Base-by-base conservation (phyloP, 2,113 vertebrate genomes). In the Paradisaea rubra region DNA sequence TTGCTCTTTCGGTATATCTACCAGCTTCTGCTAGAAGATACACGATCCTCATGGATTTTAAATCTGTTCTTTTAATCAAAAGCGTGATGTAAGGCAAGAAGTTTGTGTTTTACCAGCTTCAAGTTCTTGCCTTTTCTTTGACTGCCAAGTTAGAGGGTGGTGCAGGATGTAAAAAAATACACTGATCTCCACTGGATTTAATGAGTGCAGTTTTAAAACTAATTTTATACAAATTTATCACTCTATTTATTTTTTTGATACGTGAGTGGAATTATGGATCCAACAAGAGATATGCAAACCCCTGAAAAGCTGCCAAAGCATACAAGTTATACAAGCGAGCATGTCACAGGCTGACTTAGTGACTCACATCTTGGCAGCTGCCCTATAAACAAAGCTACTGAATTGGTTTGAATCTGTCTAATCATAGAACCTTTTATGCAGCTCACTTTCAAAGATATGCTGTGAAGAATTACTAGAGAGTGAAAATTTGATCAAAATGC, bases 311-410 rank as follows among this genome's bases (percentile, higher is more conserved):
- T 86, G 86, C 95, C 92, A 97, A 93, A 91, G 89, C 86, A 73
- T 10, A 94, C 74, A 94, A 91, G 95, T 94, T 95, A 91, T 91
- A 93, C 91, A 96, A 95, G 49, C 31, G 25, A 92, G 88, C 94
- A 96, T 95, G 93, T 96, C 90, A 71, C 85, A 91, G n/a, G 79
- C 82, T 95, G 96, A 97, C 79, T 93, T 35, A 17, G 77, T 97
- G 96, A 97, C 73, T 97, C 97, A 97, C 1, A 17, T 31, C 27
- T 94, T 98, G 96, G 91, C 96, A 93, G 42, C 52, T 54, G 54
- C 57, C 42, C 16, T 30, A 6, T 96, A 96, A 97, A 95, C 63
- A 96, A 89, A 96, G 86, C 95, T 97, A 96, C 94, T 91, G 81
- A 91, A 69, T 91, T 80, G 70, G 49, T 84, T 77, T 66, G 70